A percentile compares a stretch with the other conserved stretches of the same genome.
phyloP scores from a whole-genome alignment of 2,888 invertebrate species.

The Nycteola revayana region DNA sequence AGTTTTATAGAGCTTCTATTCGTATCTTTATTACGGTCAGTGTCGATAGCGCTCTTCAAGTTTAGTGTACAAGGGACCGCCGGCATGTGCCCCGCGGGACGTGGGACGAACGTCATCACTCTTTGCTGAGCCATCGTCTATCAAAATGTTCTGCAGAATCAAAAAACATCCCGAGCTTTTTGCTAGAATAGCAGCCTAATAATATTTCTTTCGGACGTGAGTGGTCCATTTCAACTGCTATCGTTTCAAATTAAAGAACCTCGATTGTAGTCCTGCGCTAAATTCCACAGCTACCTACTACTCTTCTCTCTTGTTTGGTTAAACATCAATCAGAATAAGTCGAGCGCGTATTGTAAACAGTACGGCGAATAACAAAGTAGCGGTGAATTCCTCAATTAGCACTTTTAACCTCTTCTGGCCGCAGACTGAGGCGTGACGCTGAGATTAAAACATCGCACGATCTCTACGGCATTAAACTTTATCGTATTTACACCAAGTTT shows the following conservation, averaged over 20 bases:
- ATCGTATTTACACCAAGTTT: constrained; percentile 54
- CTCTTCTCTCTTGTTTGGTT: too few relatives aligned
- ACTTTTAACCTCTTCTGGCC: constrained; percentile 26
- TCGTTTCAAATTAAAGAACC: too few relatives aligned
- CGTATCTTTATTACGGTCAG: constrained; percentile 48
- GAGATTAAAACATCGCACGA: constrained; percentile 42
- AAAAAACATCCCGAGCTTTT: too few relatives aligned
- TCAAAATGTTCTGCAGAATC: constrained; percentile 5
- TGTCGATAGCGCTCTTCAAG: constrained; percentile 37
- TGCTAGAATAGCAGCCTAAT: too few relatives aligned
- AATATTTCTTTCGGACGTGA: too few relatives aligned
- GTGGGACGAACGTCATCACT: constrained; percentile 9
- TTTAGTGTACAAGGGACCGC: neutral
- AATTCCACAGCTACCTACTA: too few relatives aligned
- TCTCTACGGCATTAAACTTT: constrained; percentile 47
- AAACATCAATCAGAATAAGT: too few relatives aligned
- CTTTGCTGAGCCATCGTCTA: constrained; percentile 9
- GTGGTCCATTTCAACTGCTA: too few relatives aligned
- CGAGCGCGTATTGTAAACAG: too few relatives aligned
- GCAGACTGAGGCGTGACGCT: constrained; percentile 18
- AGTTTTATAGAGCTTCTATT: too few relatives aligned
- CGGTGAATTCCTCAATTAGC: constrained; percentile 22
- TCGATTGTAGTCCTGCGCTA: too few relatives aligned
- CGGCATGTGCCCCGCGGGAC: constrained; percentile 3
- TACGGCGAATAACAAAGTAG: neutral